These are phyloP conservation scores for Chascanopsetta lugubris DNA, from an alignment of 2,113 vertebrate genomes.

Conservation along the genomic window DNA sequence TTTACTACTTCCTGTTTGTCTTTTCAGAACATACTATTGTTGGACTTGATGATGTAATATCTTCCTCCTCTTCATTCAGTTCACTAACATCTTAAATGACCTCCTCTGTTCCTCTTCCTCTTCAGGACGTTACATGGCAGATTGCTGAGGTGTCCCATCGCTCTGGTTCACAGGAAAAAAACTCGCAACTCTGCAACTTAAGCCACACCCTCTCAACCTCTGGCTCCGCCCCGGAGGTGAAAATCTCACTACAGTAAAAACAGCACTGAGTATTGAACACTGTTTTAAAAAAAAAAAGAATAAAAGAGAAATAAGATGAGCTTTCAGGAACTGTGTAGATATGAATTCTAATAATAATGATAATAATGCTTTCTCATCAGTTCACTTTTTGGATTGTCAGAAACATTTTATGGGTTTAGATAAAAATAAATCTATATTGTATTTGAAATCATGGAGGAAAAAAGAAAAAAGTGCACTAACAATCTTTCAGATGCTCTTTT, in stretches of 20 bases:
- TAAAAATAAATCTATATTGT: conserved; percentile 74
- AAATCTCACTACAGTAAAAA: conserved; percentile 82
- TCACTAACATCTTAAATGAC: background rate
- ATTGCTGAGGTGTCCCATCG: conserved; percentile 84
- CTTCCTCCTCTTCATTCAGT: background rate
- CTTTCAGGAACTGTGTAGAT: conserved; percentile 83
- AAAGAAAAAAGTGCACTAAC: conserved; percentile 79
- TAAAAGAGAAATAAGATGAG: conserved; percentile 66
- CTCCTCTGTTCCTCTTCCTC: conserved; percentile 59
- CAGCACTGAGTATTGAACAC: conserved; percentile 94
- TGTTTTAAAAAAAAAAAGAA: conserved; percentile 77
- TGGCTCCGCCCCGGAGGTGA: conserved; percentile 59
- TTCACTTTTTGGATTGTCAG: conserved; percentile 81
- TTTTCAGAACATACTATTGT: no score
- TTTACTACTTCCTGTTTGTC: no score
- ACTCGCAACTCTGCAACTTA: conserved; percentile 29
- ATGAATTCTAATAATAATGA: conserved; percentile 78
- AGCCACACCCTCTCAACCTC: conserved; percentile 35
- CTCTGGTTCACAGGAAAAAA: conserved; percentile 27
- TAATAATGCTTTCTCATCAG: conserved; percentile 78
- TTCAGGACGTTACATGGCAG: conserved; percentile 96
- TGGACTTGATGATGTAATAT: background rate
- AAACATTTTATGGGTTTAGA: conserved; percentile 74
- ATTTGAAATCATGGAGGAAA: conserved; percentile 71
- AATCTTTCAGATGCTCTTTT: conserved; percentile 70